A percentile compares a stretch with the other conserved stretches of the same genome.
These are phyloP conservation scores for Menidia beryllina DNA, from an alignment of 2,113 vertebrate species.

Conservation along the genomic window DNA sequence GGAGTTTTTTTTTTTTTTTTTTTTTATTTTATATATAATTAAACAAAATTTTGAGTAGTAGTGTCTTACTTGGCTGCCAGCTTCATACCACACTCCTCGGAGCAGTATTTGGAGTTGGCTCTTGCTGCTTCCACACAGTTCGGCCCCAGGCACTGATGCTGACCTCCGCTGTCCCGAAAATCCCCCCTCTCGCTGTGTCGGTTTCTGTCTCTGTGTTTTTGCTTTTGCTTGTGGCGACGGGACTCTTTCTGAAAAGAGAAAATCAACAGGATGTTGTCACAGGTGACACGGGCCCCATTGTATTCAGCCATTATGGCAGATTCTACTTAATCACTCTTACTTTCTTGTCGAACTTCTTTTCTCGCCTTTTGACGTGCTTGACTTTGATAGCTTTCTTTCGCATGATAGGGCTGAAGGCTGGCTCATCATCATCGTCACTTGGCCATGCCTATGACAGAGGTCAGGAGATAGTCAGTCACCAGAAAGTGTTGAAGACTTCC, in stretches of 20 bases:
- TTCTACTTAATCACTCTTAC: constrained; percentile 47
- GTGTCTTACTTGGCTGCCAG: constrained; percentile 92
- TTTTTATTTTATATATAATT: too few species aligned
- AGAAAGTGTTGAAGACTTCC: background rate
- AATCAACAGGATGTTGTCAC: background rate
- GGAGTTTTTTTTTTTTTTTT: too few species aligned
- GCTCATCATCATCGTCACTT: constrained; percentile 89
- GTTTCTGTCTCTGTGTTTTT: constrained; percentile 89
- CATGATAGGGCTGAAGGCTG: constrained; percentile 85
- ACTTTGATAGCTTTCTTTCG: constrained; percentile 94
- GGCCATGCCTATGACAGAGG: constrained; percentile 84
- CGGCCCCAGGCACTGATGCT: constrained; percentile 91
- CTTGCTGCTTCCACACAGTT: constrained; percentile 86
- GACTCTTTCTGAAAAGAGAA: constrained; percentile 86
- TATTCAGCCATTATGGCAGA: background rate
- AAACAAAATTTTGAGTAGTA: too few species aligned
- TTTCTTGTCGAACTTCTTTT: constrained; percentile 95
- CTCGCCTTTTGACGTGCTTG: constrained; percentile 92
- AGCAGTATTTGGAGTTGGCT: constrained; percentile 92
- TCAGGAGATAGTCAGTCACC: background rate
- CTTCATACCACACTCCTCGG: constrained; percentile 95
- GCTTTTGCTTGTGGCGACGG: constrained; percentile 91
- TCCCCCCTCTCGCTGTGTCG: constrained; percentile 87
- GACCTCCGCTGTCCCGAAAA: constrained; percentile 78
- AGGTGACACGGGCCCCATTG: background rate